Base-by-base conservation (phyloP, 2,888 invertebrate species). In the Dicyrtoma fusca region DNA sequence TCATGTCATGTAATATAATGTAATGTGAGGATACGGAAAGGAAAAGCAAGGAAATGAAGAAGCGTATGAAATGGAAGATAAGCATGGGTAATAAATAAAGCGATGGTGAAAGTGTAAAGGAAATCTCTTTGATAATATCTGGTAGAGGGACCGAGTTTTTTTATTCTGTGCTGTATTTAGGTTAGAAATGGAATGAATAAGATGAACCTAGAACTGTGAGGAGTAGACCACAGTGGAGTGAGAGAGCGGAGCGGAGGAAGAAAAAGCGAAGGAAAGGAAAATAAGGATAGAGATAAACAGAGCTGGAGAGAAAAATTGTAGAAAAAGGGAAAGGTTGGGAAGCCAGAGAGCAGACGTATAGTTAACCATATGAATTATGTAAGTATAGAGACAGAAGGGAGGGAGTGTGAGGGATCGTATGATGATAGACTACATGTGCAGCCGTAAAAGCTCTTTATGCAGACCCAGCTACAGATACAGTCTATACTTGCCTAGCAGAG, bases 281-380 rank as follows among this genome's bases (percentile, higher is more conserved):
- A 19, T 19, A 57, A 25, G 13, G 57, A 25, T 4, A 57, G 57
- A 25, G 25, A 23, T 34, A 34, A 25, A 57, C 25, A 57, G 47
- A 45, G 25, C 23, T 25, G 25, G 21, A 10, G 21, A 25, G 57
- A 57, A 26, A 26, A 26, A 23, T 25, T 13, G 25, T 14, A 25
- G 57, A 11, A 25, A 57, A 57, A 57, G 25, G 57, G 25, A 57
- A 57, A 57, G 57, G 57, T n/a, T 57, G 21, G 62, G 45, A 45
- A 63, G 62, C 21, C 45, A 63, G 21, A 63, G 62, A 63, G 62
- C 62, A 63, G 44, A 1, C 1, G 53, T 53, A 19, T n/a, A n/a
- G n/a, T n/a, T n/a, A n/a, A n/a, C n/a, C 53, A 53, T 53, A 53
- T 34, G 34, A 5, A 34, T 34, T 34, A 34, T 8, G 34, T 34